Base-by-base conservation (phyloP, 1,140 invertebrate genomes). In the Thalassaphorura encarpata region DNA sequence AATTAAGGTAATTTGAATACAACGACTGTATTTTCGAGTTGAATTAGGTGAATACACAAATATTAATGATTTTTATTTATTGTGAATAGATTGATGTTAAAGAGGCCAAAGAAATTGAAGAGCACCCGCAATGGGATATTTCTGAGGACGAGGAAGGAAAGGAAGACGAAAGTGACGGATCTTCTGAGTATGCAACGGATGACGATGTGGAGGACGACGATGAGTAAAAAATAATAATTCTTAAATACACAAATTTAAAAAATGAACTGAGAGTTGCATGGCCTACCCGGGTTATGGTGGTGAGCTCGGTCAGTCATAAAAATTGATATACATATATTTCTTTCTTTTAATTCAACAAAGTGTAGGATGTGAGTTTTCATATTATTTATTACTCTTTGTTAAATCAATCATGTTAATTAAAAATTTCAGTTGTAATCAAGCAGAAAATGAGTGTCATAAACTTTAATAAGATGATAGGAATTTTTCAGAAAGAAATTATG, bases 111-210 rank as follows among this genome's bases (percentile, higher is more conserved):
- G 86, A 84, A 66, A 78, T 93, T 33, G 84, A 83, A 33, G 88
- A 91, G 67, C 90, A 96, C 77, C 89, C 91, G 13, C 91, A 96
- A 73, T 97, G 92, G 92, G 90, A 96, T 61, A 85, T 93, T 63
- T 89, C 87, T 46, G 90, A 94, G 67, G 89, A 92, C 54, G 92
- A 96, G 69, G 86, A 89, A 51, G 89, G 92, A 18, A 77, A 83
- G 56, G 77, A 79, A 57, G 78, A 78, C 58, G 74, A 58, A 24
- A 78, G 76, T 59, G 77, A 80, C 68, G 77, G 81, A 72, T n/a
- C n/a, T n/a, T 82, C 80, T 62, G 81, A 83, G 66, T 83, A 79
- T 67, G 80, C 81, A n/a, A 82, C 81, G 36, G 81, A 83, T 63
- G 81, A 83, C 66, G 81, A 83, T 68, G 74, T 82, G 58, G 78